Conservation (phyloP, 2,797 vertebrate genomes). For the Mormyrus proboscirostris region DNA sequence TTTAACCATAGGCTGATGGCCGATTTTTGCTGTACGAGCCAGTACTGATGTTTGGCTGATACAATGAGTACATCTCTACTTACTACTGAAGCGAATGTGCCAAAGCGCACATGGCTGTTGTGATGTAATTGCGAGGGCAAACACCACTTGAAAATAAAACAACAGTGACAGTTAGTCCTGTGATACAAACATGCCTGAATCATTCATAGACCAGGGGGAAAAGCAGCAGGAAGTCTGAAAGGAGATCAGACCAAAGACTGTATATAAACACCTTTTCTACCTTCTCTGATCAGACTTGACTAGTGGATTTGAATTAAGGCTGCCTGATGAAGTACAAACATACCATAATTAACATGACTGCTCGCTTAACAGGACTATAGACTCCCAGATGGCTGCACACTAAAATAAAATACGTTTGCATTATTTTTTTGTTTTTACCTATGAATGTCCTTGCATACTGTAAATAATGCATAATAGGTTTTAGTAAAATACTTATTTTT, state of each 20-base stretch:
- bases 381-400: neutral
- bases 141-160: neutral
- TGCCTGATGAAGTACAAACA: neutral
- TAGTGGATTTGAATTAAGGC: neutral
- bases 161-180: neutral
- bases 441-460: neutral
- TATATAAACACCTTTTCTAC: neutral
- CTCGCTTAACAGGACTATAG: neutral
- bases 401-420: neutral
- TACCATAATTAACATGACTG: neutral
- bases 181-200: neutral
- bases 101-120: neutral
- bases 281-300: neutral
- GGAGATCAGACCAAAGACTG: neutral
- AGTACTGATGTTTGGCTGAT: neutral
- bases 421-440: neutral
- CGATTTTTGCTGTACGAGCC: neutral
- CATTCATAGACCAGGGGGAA: neutral
- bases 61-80: neutral
- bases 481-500: neutral
- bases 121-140: neutral
- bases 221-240: neutral
- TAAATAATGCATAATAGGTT: neutral
- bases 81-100: neutral
- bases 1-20: neutral